Evolutionary conservation across 2,888 invertebrate species (phyloP).

Genomic region (Parnassius apollo): DNA sequence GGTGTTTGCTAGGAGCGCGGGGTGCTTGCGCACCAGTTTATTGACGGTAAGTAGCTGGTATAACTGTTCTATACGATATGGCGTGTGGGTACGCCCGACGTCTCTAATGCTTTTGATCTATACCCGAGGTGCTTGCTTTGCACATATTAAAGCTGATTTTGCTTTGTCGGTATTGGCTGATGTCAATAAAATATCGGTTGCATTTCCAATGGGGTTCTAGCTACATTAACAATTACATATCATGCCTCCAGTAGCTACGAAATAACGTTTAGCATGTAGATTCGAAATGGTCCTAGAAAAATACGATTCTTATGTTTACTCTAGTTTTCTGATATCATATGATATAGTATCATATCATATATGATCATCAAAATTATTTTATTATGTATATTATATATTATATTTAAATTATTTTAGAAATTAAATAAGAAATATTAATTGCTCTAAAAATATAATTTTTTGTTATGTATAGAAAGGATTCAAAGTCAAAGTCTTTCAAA

Average conservation of each 20-base stretch:
- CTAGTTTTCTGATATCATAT: no score
- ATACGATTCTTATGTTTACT: no score
- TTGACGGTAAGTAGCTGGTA: conserved; percentile 64
- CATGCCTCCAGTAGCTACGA: neutral
- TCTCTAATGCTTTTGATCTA: conserved; percentile 49
- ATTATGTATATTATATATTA: no score
- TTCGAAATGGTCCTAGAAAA: neutral
- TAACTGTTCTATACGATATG: conserved; percentile 39
- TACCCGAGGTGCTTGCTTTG: conserved; percentile 18
- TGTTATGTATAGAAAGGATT: no score
- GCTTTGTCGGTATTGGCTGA: conserved; percentile 19
- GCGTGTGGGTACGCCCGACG: conserved; percentile 45
- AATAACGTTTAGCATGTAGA: neutral
- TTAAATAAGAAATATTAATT: no score
- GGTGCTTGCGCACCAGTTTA: conserved; percentile 50
- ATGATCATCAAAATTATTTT: no score
- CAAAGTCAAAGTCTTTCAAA: no score
- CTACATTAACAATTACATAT: conserved; percentile 10
- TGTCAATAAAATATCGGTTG: conserved; percentile 18
- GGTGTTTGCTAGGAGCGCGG: conserved; percentile 61
- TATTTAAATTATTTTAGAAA: no score
- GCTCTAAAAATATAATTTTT: no score
- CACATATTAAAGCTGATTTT: conserved; percentile 23
- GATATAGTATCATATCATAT: no score
- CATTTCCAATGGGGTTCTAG: conserved; percentile 17